Evolutionary conservation across 2,113 vertebrate genomes (phyloP).

Genomic region (Zootoca vivipara): DNA sequence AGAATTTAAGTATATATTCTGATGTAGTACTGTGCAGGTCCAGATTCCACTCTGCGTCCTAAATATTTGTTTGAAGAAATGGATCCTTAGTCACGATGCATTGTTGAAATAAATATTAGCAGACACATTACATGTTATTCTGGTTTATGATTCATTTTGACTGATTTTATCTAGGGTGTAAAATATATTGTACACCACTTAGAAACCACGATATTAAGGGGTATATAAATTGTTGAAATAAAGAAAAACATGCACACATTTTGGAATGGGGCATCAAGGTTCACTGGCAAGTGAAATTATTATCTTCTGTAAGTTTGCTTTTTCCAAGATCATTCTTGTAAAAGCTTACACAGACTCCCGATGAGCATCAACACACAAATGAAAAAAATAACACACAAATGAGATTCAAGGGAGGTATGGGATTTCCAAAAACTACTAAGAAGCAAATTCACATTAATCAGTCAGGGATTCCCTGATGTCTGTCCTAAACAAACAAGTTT

Average conservation of each 20-base stretch:
- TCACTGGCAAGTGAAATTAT: background rate
- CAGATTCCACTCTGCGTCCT: background rate
- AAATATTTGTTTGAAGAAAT: background rate
- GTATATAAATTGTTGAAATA: no score
- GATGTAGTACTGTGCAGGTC: background rate
- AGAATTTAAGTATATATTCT: background rate
- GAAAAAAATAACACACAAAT: background rate
- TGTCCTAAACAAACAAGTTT: background rate
- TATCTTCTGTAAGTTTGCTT: background rate
- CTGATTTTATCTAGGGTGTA: no score
- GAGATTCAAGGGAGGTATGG: background rate
- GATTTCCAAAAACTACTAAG: constrained; percentile 8
- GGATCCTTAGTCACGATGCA: background rate
- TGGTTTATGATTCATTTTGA: no score
- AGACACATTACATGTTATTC: no score
- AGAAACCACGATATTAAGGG: no score
- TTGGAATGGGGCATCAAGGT: background rate
- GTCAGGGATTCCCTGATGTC: background rate
- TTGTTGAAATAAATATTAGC: no score
- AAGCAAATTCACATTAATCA: background rate
- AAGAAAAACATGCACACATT: background rate
- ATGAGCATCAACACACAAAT: background rate
- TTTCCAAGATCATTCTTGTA: background rate
- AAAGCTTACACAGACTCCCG: background rate
- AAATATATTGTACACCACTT: no score